phyloP scores from a whole-genome alignment of 2,888 invertebrate species.

The Drosophila engyochracea region DNA sequence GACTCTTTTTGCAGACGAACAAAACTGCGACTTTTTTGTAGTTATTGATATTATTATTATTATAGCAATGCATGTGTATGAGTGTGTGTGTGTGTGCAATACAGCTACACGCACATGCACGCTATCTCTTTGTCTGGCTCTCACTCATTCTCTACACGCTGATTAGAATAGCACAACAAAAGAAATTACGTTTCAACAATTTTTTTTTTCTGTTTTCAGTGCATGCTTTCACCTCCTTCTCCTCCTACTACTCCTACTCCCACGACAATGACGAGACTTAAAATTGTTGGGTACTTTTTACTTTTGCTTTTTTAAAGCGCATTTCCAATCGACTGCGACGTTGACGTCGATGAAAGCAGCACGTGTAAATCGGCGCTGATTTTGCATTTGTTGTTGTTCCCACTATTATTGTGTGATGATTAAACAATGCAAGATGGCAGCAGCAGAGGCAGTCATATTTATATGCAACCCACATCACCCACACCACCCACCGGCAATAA shows the following conservation, averaged over 20 bases:
- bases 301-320: constrained; percentile 33
- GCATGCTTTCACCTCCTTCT: constrained; percentile 42
- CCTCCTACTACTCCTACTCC: background rate
- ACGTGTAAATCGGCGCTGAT: constrained; percentile 43
- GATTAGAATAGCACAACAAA: constrained; percentile 61
- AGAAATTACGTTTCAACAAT: constrained; percentile 36
- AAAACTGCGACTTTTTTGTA: constrained; percentile 50
- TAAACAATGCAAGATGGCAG: constrained; percentile 23
- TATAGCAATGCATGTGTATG: background rate
- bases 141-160: constrained; percentile 11
- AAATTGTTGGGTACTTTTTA: background rate
- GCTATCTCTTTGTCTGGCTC: constrained; percentile 1
- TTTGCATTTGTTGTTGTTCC: constrained; percentile 7
- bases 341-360: constrained; percentile 25
- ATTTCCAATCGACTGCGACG: constrained; percentile 32
- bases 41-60: constrained; percentile 33
- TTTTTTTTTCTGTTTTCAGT: constrained; percentile 14
- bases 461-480: too few relatives aligned
- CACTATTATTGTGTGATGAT: constrained; percentile 23
- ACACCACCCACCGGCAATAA: background rate
- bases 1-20: constrained; percentile 15
- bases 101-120: constrained; percentile 1
- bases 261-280: constrained; percentile 40
- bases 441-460: background rate
- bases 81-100: background rate